Evolutionary conservation across 1,140 invertebrate species (phyloP), one percentile per base, ranked within the genome.

Genomic region (Mactra quadrangularis): DNA sequence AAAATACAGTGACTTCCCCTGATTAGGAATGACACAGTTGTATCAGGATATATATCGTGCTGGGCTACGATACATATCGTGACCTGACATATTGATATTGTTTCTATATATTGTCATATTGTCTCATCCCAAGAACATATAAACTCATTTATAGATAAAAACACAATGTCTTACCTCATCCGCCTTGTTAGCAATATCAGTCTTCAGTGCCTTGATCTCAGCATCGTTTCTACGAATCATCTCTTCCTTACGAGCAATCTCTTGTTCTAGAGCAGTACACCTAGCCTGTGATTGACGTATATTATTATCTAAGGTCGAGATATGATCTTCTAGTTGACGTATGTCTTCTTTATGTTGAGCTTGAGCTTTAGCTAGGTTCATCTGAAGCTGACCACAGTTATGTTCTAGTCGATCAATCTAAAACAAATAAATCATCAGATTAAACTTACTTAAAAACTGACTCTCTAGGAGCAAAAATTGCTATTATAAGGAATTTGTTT

Each of bases 391-490:
- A 74, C 91, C 88, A 13, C 91, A 84, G 47, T 86, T 91, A 72
- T 90, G 87, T 74, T 92, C 91, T 57, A 92, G 82, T 27, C 88
- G 86, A 27, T 86, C 85, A 71, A 91, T 90, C 91, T 92, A 66
- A 25, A 33, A 82, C 22, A 68, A 71, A 68, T 25, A 1, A 72
- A n/a, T n/a, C n/a, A n/a, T n/a, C n/a, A n/a, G n/a, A n/a, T n/a
- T n/a, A n/a, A n/a, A n/a, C n/a, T n/a, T n/a, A n/a, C n/a, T n/a
- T n/a, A n/a, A n/a, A n/a, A n/a, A n/a, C n/a, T n/a, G n/a, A n/a
- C n/a, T n/a, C n/a, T n/a, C n/a, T n/a, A n/a, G n/a, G n/a, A n/a
- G n/a, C n/a, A n/a, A n/a, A n/a, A n/a, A n/a, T n/a, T n/a, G n/a
- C n/a, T n/a, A n/a, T n/a, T n/a, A n/a, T n/a, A n/a, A n/a, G n/a